Evolutionary conservation across 2,888 invertebrate species (phyloP), one percentile per base, ranked within the genome.

Genomic region (Athalia circularis): DNA sequence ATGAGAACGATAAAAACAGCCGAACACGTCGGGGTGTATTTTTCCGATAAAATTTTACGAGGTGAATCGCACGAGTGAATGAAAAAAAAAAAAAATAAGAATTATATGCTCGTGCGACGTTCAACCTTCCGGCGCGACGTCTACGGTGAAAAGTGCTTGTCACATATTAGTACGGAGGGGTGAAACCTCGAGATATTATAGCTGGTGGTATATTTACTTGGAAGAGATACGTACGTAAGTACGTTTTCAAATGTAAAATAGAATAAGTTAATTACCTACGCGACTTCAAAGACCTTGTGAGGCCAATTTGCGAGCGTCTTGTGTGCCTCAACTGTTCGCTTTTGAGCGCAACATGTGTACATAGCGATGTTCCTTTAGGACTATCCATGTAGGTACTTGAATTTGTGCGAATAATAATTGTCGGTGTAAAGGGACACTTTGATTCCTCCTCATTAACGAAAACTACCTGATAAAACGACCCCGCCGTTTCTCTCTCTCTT

Each of bases 371-470:
- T 29, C 29, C 29, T 29, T 29, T 29, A 29, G 29, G 29, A 29
- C 29, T 29, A 29, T 29, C 29, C 2, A 29, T 64, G 29, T 11
- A 9, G 47, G 13, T 59, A 50, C 29, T 47, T 13, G 57, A 68
- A 68, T 54, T 13, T 68, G 52, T 68, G 52, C 54, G 77, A 68
- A 70, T 67, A 78, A 48, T 67, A 57, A 65, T 77, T 57, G 77
- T 59, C 77, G 72, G 43, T 59, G 78, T 80, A 88, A 86, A 87
- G 86, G 84, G 86, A 82, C 82, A 81, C 86, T 85, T 88, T 88
- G 85, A 88, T 86, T 86, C 83, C 82, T 82, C 78, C 87, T 88
- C 88, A 89, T 88, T 88, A 89, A 87, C 82, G 83, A 82, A 85
- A 84, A 72, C 45, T 59, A 29, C 29, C 29, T 29, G 2, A 29